Conservation (phyloP, 1,140 invertebrate genomes). For the Meteorus sp. region DNA sequence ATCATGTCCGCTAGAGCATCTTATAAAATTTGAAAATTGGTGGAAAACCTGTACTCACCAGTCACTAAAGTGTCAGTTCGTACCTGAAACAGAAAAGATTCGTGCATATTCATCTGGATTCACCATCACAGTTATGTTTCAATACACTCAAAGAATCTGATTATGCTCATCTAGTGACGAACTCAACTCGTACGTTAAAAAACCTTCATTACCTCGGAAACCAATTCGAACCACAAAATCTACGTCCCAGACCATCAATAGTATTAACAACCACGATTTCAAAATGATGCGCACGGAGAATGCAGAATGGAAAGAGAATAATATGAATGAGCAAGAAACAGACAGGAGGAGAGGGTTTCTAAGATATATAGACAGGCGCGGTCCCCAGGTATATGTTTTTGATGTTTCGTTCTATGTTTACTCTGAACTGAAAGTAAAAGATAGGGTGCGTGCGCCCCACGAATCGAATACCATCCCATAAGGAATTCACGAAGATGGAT, state of each 20-base stretch:
- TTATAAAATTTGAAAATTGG: too few species aligned
- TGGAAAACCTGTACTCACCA: neutral
- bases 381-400: constrained; percentile 29
- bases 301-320: too few species aligned
- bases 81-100: neutral
- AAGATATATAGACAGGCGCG: constrained; percentile 33
- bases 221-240: too few species aligned
- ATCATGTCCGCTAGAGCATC: too few species aligned
- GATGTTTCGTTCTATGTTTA: constrained; percentile 5
- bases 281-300: neutral
- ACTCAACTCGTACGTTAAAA: too few species aligned
- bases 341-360: constrained; percentile 15
- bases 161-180: neutral
- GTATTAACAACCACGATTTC: too few species aligned
- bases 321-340: neutral
- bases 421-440: too few species aligned
- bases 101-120: neutral
- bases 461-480: neutral
- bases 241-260: too few species aligned
- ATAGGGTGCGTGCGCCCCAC: neutral
- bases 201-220: too few species aligned
- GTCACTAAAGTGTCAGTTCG: neutral
- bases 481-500: constrained; percentile 33
- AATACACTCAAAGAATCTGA: neutral
- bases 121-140: neutral